Base-by-base conservation (phyloP, 35 echinoderm and acorn worm genomes). In the Apostichopus parvimensis region DNA sequence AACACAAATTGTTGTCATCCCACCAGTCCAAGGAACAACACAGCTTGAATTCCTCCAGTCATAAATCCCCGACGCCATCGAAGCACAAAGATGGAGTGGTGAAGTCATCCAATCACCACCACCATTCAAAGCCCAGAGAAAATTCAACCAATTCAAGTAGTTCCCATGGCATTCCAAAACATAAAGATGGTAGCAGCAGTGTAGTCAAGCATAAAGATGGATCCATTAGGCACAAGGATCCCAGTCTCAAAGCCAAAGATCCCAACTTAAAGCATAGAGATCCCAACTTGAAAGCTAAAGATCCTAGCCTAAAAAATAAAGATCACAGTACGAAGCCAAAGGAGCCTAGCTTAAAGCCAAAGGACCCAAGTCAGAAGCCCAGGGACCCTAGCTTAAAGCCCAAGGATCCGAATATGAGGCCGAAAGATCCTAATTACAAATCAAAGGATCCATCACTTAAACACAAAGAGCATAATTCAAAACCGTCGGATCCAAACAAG, bases 271-370 rank as follows among this genome's bases (percentile, higher is more conserved):
- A 94, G 28, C 20, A 56, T 68, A 79, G 18, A 15, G 76, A 59
- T 68, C 73, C 87, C 24, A 56, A 53, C 1, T 73, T 61, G 58
- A 94, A 91, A 90, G 75, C 81, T 68, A 95, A 92, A 90, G 94
- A 95, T 86, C 88, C 93, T 24, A 80, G 73, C 54, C 22, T 53
- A 8, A 91, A 94, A 86, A 52, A 79, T 14, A 94, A 62, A 70
- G 93, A 90, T 83, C 93, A 78, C 56, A 79, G 23, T 70, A 6
- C 21, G 18, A 91, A 94, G 56, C 85, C 92, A 7, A 75, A 62
- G 82, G 92, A 93, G 56, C 83, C 92, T 21, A 77, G 28, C n/a
- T 54, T 55, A 61, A 91, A 92, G 71, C 88, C 93, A 77, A 87
- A 79, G 23, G 92, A 93, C 21, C 89, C 22, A 91, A 91, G 73